Evolutionary conservation across 2,888 invertebrate genomes (phyloP), one percentile per base, ranked within the genome.

Genomic region (Tribolium freemani): DNA sequence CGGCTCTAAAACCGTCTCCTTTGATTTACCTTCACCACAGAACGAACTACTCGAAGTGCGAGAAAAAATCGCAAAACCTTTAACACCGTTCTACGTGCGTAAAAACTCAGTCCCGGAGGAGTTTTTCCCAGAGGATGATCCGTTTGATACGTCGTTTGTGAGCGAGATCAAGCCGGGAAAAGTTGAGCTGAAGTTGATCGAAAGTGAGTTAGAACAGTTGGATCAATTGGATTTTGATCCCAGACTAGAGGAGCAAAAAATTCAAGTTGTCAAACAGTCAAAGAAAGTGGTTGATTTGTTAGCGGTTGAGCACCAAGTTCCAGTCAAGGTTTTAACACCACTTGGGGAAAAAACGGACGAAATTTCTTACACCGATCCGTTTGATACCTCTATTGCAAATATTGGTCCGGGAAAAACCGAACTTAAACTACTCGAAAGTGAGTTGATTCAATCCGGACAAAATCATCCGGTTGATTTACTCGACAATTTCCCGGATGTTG

Each of bases 371-470:
- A 85, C 87, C 5, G 96, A 96, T 87, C 96, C 96, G 0, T 96
- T 96, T 83, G 96, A 96, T 83, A 96, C 96, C 0, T 94, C 96
- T 0, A 93, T 94, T 79, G 94, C 94, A 69, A 92, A 93, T 82
- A 91, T 94, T 66, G 88, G 90, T 60, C 95, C 94, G 0, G 93
- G 95, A 2, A 93, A 91, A 85, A 92, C 94, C 1, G 95, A 95
- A 84, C 87, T 95, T 6, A 94, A 93, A 83, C 85, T 94, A 45
- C 83, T 95, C 13, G 94, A 94, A 78, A 93, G 90, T 83, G 94
- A 94, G 83, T 88, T 95, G 70, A 92, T 93, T 77, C 87, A 16
- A 16, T 16, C 16, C 1, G 16, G 16, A 2, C 16, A 16, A 60
- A 11, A 48, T 45, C 51, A 48, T 45, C 51, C 73, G 21, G 69